Evolutionary conservation across 2,888 invertebrate genomes (phyloP).

Genomic region (Hyles lineata): DNA sequence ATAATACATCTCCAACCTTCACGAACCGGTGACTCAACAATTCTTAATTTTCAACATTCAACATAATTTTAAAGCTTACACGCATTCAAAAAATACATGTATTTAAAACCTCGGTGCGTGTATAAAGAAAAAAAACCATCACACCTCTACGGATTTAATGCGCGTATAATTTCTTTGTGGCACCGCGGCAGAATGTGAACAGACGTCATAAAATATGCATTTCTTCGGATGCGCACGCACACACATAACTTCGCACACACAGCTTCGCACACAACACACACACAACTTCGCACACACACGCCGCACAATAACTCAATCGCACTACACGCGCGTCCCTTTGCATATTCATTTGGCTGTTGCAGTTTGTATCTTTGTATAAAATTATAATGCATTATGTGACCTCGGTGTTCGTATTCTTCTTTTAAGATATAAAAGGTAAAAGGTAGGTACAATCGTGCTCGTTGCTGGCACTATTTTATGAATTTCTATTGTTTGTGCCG

Average conservation of each 20-base stretch:
- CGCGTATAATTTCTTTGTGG: slow-evolving; percentile 85
- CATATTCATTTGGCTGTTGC: slow-evolving; percentile 81
- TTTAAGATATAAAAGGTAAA: slow-evolving; percentile 43
- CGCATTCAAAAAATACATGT: slow-evolving; percentile 42
- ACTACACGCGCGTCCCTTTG: slow-evolving; percentile 74
- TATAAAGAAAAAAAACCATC: slow-evolving; percentile 53
- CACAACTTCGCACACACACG: slow-evolving; percentile 41
- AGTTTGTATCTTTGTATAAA: slow-evolving; percentile 84
- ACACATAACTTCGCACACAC: slow-evolving; percentile 34
- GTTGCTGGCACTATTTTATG: slow-evolving; percentile 22
- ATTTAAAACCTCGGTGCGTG: slow-evolving; percentile 46
- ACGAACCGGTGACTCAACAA: slow-evolving; percentile 10
- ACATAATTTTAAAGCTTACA: slow-evolving; percentile 12
- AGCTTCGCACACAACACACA: slow-evolving; percentile 35
- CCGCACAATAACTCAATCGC: slow-evolving; percentile 81
- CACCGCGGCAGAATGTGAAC: slow-evolving; percentile 83
- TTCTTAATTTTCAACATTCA: slow-evolving; percentile 27
- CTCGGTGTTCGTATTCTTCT: slow-evolving; percentile 35
- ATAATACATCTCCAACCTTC: not conserved
- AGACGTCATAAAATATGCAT: slow-evolving; percentile 85
- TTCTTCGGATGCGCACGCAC: slow-evolving; percentile 70
- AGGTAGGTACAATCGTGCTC: slow-evolving; percentile 28
- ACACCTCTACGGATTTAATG: slow-evolving; percentile 83
- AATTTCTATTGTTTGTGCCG: slow-evolving; percentile 28
- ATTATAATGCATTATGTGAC: slow-evolving; percentile 81